Percentiles rank a stretch among this genome's conserved stretches.
These are phyloP conservation scores for Acrossocheilus wenchowensis DNA, from an alignment of 2,797 vertebrate species.

Conservation along the genomic window DNA sequence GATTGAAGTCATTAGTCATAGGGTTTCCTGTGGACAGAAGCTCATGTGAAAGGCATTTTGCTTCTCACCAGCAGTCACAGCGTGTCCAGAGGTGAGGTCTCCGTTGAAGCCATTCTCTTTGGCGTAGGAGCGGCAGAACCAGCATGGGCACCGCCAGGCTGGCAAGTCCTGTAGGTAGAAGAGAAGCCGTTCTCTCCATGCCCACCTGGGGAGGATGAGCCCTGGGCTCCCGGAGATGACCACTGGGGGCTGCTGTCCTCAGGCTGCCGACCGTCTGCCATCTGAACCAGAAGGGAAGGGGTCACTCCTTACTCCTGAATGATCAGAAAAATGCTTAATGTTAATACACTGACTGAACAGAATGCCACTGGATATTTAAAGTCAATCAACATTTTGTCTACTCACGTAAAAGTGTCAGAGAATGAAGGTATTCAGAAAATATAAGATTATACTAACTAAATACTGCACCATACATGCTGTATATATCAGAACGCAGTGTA, in stretches of 20 bases:
- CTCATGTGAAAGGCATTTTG: neutral
- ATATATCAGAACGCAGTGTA: neutral
- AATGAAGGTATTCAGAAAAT: neutral
- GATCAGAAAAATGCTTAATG: neutral
- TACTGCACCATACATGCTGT: neutral
- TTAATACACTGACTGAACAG: neutral
- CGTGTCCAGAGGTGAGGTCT: slow-evolving; percentile 84
- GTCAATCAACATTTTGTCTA: neutral
- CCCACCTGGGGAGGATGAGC: slow-evolving; percentile 79
- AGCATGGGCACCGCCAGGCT: slow-evolving; percentile 77
- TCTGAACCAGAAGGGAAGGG: slow-evolving; percentile 69
- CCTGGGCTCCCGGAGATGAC: slow-evolving; percentile 84
- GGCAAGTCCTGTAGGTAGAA: slow-evolving; percentile 80
- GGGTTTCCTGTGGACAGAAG: neutral
- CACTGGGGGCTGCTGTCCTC: slow-evolving; percentile 90
- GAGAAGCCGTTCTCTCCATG: slow-evolving; percentile 93
- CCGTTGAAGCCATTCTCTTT: slow-evolving; percentile 98
- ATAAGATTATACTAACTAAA: neutral
- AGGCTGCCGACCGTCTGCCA: slow-evolving; percentile 95
- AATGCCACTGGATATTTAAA: neutral
- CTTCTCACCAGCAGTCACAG: slow-evolving; percentile 92
- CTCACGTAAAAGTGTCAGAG: neutral
- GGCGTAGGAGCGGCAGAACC: slow-evolving; percentile 76
- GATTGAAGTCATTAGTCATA: neutral
- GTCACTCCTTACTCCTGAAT: slow-evolving; percentile 64